Evolutionary conservation across 2,113 vertebrate species (phyloP).

Genomic region (Sterrhoptilus dennistouni): DNA sequence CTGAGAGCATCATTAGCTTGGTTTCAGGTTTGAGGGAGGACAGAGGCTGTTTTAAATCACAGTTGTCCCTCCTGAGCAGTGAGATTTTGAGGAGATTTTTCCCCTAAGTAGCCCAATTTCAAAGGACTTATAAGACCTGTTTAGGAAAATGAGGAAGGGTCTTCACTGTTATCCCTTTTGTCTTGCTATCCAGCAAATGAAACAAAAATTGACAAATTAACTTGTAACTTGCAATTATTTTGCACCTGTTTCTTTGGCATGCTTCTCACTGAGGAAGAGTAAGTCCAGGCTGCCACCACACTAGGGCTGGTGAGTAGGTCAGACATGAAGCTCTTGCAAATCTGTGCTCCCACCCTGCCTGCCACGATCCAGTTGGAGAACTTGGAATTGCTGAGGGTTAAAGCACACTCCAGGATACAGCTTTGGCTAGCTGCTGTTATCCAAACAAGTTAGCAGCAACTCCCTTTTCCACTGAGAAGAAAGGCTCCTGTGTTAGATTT

Average conservation of each 20-base stretch:
- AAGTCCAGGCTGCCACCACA: background rate
- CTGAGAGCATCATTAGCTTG: background rate
- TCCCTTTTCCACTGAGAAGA: background rate
- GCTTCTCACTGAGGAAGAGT: background rate
- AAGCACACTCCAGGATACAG: background rate
- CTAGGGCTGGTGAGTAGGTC: background rate
- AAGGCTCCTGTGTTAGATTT: background rate
- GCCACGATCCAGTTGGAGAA: accelerated
- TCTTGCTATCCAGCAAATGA: background rate
- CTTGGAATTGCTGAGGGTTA: background rate
- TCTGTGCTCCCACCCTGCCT: accelerated
- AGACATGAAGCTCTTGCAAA: accelerated
- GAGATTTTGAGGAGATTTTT: background rate
- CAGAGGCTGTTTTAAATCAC: background rate
- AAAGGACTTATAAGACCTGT: background rate
- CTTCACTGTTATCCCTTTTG: background rate
- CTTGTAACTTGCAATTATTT: background rate
- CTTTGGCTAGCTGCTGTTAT: background rate
- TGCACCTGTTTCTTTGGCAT: background rate
- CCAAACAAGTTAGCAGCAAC: background rate
- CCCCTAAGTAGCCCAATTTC: background rate
- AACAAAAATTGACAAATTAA: background rate
- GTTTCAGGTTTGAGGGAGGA: background rate
- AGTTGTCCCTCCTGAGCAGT: background rate
- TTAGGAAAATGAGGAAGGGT: background rate